These are phyloP conservation scores for Eupithecia abbreviata DNA, from an alignment of 2,888 invertebrate genomes.

Conservation along the genomic window DNA sequence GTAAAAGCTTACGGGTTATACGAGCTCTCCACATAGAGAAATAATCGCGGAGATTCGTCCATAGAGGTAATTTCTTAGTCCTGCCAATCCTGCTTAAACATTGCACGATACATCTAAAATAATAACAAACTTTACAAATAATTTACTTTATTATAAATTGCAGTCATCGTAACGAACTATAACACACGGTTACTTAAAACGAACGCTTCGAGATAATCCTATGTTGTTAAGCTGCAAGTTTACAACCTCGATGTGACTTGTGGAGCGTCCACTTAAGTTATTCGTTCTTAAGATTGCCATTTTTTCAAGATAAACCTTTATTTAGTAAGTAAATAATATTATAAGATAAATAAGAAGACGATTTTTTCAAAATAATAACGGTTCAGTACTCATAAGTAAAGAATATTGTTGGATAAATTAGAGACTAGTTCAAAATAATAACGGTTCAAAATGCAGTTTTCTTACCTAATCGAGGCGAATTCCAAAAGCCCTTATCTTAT, in stretches of 20 bases:
- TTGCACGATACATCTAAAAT: conserved; percentile 18
- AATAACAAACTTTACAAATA: conserved; percentile 61
- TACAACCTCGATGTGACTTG: conserved; percentile 24
- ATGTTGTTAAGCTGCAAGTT: conserved; percentile 25
- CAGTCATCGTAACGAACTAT: conserved; percentile 51
- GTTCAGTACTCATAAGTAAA: not conserved
- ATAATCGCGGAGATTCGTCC: too few species aligned
- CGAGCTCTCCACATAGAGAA: too few species aligned
- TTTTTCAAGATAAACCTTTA: too few species aligned
- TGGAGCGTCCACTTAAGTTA: not conserved
- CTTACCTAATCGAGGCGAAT: not conserved
- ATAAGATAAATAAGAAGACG: not conserved
- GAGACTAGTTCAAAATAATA: not conserved
- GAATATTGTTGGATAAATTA: too few species aligned
- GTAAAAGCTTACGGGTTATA: too few species aligned
- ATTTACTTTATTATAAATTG: conserved; percentile 70
- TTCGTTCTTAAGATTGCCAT: too few species aligned
- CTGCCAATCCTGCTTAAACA: not conserved
- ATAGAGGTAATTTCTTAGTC: not conserved
- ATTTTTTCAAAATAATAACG: not conserved
- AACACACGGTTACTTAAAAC: conserved; percentile 28
- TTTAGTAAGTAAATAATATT: too few species aligned
- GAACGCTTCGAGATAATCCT: conserved; percentile 22
- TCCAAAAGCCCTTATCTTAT: not conserved
- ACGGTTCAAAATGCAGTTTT: not conserved